Evolutionary conservation across 1,140 invertebrate species (phyloP).

Genomic region (Pemphigus obesinymphae): DNA sequence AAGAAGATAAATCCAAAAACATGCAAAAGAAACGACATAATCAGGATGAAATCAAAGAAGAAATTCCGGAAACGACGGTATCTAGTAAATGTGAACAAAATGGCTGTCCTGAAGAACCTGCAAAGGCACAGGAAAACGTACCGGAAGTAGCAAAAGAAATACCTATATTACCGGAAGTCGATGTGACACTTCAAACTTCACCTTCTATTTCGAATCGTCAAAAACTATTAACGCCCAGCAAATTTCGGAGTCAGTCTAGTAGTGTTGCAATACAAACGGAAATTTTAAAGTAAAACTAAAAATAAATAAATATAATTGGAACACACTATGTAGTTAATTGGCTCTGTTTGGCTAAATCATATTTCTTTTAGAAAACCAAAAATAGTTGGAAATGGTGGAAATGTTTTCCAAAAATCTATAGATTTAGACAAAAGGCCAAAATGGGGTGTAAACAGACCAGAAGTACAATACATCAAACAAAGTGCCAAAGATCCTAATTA

Average conservation of each 20-base stretch:
- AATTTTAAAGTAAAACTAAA: background rate
- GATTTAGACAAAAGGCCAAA: constrained; percentile 53
- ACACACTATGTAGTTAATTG: background rate
- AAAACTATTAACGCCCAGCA: constrained; percentile 26
- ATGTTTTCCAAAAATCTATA: constrained; percentile 9
- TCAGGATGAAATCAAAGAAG: background rate
- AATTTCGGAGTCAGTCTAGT: constrained; percentile 17
- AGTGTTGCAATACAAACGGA: constrained; percentile 27
- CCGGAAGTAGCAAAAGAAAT: background rate
- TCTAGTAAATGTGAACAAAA: background rate
- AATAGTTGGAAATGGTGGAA: background rate
- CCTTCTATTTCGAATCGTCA: background rate
- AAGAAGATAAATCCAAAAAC: constrained; percentile 52
- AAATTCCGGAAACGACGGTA: background rate
- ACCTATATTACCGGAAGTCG: background rate
- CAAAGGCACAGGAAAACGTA: background rate
- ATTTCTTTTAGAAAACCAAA: background rate
- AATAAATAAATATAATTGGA: background rate
- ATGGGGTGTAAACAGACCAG: constrained; percentile 65
- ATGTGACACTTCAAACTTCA: constrained; percentile 7
- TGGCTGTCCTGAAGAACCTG: background rate
- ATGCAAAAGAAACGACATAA: constrained; percentile 43
- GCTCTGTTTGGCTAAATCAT: background rate
- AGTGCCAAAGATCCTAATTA: constrained; percentile 72
- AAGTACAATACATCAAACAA: constrained; percentile 68